Evolutionary conservation across 2,797 vertebrate genomes (phyloP).

Genomic region (Alcedo quadribrachys): DNA sequence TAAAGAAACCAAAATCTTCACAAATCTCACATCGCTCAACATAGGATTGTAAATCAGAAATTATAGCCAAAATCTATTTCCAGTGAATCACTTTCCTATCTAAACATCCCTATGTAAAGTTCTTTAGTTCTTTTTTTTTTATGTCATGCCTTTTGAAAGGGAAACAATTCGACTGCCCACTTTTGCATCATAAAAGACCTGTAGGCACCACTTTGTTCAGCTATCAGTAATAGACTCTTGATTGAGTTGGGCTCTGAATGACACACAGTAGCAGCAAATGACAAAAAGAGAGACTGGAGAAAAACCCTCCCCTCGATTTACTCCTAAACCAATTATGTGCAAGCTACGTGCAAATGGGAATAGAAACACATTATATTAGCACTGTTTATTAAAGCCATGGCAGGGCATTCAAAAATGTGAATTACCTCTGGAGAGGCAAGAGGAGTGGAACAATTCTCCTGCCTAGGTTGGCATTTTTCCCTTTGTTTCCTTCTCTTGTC

Average conservation of each 20-base stretch:
- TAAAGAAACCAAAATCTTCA: not conserved
- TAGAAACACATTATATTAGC: conserved; percentile 41
- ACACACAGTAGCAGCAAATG: conserved; percentile 27
- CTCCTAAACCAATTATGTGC: conserved; percentile 37
- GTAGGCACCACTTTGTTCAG: conserved; percentile 59
- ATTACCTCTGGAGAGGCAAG: conserved; percentile 20
- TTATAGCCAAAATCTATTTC: not conserved
- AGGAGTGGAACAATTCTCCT: not conserved
- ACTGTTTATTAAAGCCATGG: not conserved
- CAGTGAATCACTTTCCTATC: not conserved
- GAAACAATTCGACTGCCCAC: conserved; percentile 31
- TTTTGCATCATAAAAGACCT: conserved; percentile 62
- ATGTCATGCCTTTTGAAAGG: conserved; percentile 48
- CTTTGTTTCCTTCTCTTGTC: not conserved
- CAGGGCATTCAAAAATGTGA: not conserved
- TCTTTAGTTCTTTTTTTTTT: not conserved
- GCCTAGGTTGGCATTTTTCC: not conserved
- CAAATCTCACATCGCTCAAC: not conserved
- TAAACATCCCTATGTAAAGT: not conserved
- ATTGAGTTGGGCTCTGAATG: conserved; percentile 50
- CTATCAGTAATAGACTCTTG: conserved; percentile 55
- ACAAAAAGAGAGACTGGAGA: conserved; percentile 37
- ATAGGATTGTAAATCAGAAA: conserved; percentile 20
- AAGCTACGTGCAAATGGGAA: conserved; percentile 31
- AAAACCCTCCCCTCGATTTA: conserved; percentile 50